These are phyloP conservation scores for Acanthurus lineatus DNA, from an alignment of 2,797 vertebrate species.

Conservation along the genomic window DNA sequence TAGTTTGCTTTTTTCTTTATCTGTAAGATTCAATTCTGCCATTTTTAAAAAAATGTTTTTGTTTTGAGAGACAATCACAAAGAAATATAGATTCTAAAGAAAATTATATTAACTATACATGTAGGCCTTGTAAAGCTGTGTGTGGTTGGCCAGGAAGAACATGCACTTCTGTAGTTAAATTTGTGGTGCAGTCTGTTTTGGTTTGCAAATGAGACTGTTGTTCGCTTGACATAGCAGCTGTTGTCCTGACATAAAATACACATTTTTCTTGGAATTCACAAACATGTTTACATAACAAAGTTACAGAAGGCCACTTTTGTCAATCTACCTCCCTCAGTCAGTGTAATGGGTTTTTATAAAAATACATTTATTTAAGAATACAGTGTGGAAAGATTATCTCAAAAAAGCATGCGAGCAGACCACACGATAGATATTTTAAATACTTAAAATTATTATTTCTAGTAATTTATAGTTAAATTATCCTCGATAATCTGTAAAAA, in stretches of 20 bases:
- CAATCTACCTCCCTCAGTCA: not conserved
- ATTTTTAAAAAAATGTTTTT: not conserved
- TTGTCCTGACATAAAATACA: constrained; percentile 9
- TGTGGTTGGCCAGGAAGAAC: not conserved
- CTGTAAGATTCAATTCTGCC: no score
- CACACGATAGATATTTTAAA: not conserved
- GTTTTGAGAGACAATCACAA: no score
- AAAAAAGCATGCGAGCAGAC: not conserved
- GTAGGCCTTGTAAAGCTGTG: not conserved
- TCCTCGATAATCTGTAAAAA: not conserved
- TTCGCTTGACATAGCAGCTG: constrained; percentile 22
- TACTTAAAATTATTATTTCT: not conserved
- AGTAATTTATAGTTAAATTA: not conserved
- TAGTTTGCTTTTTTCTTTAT: not conserved
- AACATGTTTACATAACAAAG: constrained; percentile 23
- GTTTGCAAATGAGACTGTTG: constrained; percentile 70
- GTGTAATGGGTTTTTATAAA: no score
- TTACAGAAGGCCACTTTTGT: not conserved
- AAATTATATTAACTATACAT: no score
- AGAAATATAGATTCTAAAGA: no score
- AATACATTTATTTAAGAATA: not conserved
- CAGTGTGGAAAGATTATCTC: not conserved
- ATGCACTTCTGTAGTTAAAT: constrained; percentile 6
- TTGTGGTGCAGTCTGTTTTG: constrained; percentile 47
- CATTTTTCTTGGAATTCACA: not conserved